Evolutionary conservation across 2,888 invertebrate genomes (phyloP).

Genomic region (Noctua comes): DNA sequence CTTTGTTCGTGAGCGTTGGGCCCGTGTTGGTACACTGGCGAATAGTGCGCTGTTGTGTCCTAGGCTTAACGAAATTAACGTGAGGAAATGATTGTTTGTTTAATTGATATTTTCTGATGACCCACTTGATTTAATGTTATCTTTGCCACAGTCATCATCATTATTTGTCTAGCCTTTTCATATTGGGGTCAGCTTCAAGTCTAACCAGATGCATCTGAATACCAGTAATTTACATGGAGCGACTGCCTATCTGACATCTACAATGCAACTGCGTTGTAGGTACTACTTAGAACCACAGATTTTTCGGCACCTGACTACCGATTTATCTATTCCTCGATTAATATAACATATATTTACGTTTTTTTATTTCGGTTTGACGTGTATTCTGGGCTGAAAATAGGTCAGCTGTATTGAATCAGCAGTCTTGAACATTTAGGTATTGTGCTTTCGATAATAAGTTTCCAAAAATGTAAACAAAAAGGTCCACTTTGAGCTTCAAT

Average conservation of each 20-base stretch:
- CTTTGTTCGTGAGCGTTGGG: constrained; percentile 84
- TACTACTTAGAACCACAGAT: neutral
- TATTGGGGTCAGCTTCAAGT: neutral
- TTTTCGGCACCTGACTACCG: neutral
- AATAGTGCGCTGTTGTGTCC: constrained; percentile 76
- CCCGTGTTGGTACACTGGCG: constrained; percentile 77
- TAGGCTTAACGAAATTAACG: constrained; percentile 66
- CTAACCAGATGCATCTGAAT: neutral
- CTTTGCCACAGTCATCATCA: neutral
- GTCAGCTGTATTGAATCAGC: neutral
- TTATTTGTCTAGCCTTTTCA: neutral
- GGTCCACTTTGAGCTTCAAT: neutral
- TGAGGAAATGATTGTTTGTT: constrained; percentile 41
- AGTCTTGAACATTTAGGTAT: no score
- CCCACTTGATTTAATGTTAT: constrained; percentile 5
- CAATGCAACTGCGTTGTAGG: neutral
- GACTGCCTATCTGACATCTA: neutral
- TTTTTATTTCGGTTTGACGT: neutral
- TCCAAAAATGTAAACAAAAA: neutral
- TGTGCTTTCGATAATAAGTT: neutral
- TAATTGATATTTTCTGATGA: constrained; percentile 51
- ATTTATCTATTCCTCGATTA: neutral
- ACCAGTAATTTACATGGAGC: neutral
- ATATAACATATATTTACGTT: neutral
- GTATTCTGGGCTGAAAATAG: neutral